Evolutionary conservation across 2,113 vertebrate genomes (phyloP).

Genomic region (Silurus meridionalis): DNA sequence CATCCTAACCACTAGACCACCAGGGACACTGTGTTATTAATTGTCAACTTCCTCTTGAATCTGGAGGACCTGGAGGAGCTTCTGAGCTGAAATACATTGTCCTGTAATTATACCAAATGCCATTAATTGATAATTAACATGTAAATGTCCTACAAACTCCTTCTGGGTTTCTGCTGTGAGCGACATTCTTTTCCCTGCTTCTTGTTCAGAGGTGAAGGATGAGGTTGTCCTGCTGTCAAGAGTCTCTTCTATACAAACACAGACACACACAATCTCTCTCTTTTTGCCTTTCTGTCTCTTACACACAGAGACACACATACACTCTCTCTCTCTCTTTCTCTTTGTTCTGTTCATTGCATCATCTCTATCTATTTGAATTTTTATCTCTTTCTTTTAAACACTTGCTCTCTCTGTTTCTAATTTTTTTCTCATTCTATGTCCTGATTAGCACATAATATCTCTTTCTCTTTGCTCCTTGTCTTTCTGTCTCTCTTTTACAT

Average conservation of each 20-base stretch:
- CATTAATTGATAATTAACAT: not conserved
- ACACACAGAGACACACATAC: not conserved
- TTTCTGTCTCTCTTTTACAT: not conserved
- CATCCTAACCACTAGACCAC: too few species aligned
- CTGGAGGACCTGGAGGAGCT: not conserved
- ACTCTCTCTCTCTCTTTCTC: not conserved
- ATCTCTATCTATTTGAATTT: not conserved
- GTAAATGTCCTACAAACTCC: not conserved
- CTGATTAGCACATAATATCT: too few species aligned
- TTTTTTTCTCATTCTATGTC: too few species aligned
- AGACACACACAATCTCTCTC: not conserved
- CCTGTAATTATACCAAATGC: not conserved
- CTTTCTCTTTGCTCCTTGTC: not conserved
- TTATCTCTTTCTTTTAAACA: not conserved
- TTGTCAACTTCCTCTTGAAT: too few species aligned
- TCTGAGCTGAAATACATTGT: not conserved
- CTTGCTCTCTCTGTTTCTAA: not conserved
- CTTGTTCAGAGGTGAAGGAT: not conserved
- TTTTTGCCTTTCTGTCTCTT: too few species aligned
- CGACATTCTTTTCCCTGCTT: not conserved
- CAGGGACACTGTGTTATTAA: too few species aligned
- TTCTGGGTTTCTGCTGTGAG: not conserved
- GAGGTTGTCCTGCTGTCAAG: slow-evolving; percentile 7
- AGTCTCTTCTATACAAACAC: slow-evolving; percentile 1
- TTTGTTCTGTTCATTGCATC: not conserved